Conservation (phyloP, 2,888 invertebrate genomes). For the Platycheirus albimanus region DNA sequence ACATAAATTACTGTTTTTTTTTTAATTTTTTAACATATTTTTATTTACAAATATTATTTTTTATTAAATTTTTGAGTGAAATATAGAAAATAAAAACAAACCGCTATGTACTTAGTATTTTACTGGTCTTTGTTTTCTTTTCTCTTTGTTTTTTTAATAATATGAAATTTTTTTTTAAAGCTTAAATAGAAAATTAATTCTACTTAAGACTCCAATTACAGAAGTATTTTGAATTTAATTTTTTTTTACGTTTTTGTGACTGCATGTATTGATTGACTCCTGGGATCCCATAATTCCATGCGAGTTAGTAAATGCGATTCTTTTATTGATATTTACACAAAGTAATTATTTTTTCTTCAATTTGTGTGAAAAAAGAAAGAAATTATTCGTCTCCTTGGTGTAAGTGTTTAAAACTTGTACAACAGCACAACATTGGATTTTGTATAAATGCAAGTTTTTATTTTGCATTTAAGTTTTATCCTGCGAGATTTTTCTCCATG, state of each 20-base stretch:
- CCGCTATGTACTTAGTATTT: conserved; percentile 25
- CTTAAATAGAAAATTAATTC: conserved; percentile 30
- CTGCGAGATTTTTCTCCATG: conserved; percentile 39
- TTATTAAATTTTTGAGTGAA: conserved; percentile 34
- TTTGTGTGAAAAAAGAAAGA: conserved; percentile 30
- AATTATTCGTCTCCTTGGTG: conserved; percentile 14
- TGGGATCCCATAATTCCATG: conserved; percentile 52
- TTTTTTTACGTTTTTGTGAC: conserved; percentile 37
- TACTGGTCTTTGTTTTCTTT: conserved; percentile 48
- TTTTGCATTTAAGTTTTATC: conserved; percentile 37
- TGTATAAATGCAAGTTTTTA: conserved; percentile 9
- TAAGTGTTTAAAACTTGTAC: conserved; percentile 40
- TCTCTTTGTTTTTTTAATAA: conserved; percentile 31
- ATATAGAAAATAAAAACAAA: conserved; percentile 51
- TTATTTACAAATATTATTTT: conserved; percentile 46
- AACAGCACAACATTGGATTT: conserved; percentile 40
- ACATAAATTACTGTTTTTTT: conserved; percentile 12
- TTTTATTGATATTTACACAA: conserved; percentile 47
- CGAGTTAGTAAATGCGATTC: conserved; percentile 64
- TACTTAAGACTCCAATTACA: conserved; percentile 20
- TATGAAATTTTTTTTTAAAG: too few species aligned
- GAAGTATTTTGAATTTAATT: conserved; percentile 22
- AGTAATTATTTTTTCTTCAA: conserved; percentile 20
- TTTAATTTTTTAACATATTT: not conserved
- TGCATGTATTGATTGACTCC: conserved; percentile 44